These are phyloP conservation scores for Siniperca chuatsi DNA, from an alignment of 2,113 vertebrate genomes.

Conservation along the genomic window DNA sequence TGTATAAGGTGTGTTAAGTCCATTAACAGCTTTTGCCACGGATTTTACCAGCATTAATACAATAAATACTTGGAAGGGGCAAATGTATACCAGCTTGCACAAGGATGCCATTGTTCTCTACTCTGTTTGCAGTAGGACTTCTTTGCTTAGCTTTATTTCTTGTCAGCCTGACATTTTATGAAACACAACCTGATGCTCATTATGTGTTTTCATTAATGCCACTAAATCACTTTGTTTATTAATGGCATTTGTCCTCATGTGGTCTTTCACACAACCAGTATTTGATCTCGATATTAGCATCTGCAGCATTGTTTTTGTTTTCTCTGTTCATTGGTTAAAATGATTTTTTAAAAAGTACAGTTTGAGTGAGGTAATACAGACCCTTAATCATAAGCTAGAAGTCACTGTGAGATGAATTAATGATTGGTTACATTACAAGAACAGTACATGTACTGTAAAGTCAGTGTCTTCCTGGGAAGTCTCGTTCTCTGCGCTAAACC, in stretches of 20 bases:
- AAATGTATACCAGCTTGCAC: background rate
- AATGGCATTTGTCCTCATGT: background rate
- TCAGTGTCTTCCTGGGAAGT: constrained; percentile 6
- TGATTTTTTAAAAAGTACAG: background rate
- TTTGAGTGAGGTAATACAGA: background rate
- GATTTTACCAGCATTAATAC: constrained; percentile 39
- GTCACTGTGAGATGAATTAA: background rate
- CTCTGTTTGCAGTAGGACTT: background rate
- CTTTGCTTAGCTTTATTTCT: background rate
- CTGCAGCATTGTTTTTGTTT: background rate
- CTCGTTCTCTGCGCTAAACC: background rate
- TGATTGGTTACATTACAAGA: background rate
- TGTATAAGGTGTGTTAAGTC: constrained; percentile 38
- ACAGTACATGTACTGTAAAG: constrained; percentile 17
- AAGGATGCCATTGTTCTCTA: constrained; percentile 29
- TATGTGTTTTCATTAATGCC: background rate
- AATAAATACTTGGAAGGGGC: background rate
- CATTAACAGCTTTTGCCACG: constrained; percentile 39
- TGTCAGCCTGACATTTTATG: background rate
- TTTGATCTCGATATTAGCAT: background rate
- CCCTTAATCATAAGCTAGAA: background rate
- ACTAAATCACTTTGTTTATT: background rate
- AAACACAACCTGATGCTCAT: background rate
- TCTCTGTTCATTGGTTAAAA: background rate
- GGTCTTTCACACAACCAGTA: background rate